Evolutionary conservation across 2,113 vertebrate species (phyloP).

Genomic region (Gyps fulvus): DNA sequence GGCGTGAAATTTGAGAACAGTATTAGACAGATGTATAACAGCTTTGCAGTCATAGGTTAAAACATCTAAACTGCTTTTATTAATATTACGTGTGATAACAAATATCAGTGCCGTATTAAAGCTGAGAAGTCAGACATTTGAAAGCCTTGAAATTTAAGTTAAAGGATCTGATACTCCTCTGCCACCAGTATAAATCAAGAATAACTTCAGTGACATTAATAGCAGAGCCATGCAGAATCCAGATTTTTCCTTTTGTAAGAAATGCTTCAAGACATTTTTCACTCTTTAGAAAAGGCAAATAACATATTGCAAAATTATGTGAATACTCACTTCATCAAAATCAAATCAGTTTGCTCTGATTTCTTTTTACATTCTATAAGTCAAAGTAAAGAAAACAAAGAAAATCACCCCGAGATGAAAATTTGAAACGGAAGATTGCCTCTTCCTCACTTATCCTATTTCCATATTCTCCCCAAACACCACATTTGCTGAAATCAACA

Average conservation of each 20-base stretch:
- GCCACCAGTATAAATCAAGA: neutral
- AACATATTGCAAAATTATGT: neutral
- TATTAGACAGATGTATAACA: constrained; percentile 28
- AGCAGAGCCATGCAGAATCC: neutral
- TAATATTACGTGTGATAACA: constrained; percentile 23
- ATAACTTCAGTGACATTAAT: neutral
- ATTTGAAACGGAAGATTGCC: neutral
- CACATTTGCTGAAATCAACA: neutral
- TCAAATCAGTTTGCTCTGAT: neutral
- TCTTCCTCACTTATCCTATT: neutral
- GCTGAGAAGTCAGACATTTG: neutral
- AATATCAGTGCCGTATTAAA: neutral
- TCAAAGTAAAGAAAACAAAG: neutral
- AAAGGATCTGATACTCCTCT: constrained; percentile 4
- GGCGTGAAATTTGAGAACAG: neutral
- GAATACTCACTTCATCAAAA: neutral
- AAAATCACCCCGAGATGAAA: neutral
- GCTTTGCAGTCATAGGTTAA: constrained; percentile 37
- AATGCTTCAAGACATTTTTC: neutral
- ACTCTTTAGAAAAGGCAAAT: neutral
- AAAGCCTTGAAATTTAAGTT: constrained; percentile 16
- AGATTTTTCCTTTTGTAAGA: neutral
- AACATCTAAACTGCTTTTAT: constrained; percentile 38
- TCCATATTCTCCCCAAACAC: neutral
- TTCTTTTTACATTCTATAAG: neutral